Evolutionary conservation across 2,113 vertebrate genomes (phyloP).

Genomic region (Callopanchax toddi): DNA sequence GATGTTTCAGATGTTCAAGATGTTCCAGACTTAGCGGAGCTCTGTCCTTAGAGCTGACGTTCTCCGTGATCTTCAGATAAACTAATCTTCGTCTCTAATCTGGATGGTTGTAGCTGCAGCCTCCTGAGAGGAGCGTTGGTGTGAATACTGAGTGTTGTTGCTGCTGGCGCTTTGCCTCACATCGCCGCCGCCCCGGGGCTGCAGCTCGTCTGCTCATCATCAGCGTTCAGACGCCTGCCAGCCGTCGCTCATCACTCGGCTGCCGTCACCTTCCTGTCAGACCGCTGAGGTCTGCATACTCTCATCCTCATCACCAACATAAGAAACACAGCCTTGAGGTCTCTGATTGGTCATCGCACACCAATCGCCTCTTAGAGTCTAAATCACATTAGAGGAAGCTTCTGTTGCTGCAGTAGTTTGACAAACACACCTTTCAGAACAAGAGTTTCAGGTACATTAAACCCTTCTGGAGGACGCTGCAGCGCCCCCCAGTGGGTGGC

Average conservation of each 20-base stretch:
- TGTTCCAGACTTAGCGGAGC: too few species aligned
- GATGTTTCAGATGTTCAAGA: too few species aligned
- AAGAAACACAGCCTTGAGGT: not conserved
- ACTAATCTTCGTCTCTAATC: not conserved
- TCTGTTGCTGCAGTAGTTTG: too few species aligned
- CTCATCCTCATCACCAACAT: not conserved
- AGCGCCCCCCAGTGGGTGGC: too few species aligned
- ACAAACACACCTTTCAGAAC: too few species aligned
- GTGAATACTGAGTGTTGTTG: too few species aligned
- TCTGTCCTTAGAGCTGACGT: too few species aligned
- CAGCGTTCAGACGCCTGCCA: not conserved
- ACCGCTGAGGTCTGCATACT: not conserved
- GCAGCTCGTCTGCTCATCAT: slow-evolving; percentile 17
- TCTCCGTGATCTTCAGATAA: too few species aligned
- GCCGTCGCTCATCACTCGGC: slow-evolving; percentile 34
- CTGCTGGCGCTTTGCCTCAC: too few species aligned
- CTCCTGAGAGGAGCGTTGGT: too few species aligned
- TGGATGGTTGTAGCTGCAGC: not conserved
- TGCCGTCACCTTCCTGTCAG: slow-evolving; percentile 5
- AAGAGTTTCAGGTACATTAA: too few species aligned
- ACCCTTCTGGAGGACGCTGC: not conserved
- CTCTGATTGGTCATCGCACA: not conserved
- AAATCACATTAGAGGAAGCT: too few species aligned
- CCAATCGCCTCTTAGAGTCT: not conserved
- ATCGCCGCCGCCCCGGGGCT: not conserved